A percentile compares a stretch with the other conserved stretches of the same genome.
These are phyloP conservation scores for Pagetopsis macropterus DNA, from an alignment of 2,797 vertebrate genomes.

Conservation along the genomic window DNA sequence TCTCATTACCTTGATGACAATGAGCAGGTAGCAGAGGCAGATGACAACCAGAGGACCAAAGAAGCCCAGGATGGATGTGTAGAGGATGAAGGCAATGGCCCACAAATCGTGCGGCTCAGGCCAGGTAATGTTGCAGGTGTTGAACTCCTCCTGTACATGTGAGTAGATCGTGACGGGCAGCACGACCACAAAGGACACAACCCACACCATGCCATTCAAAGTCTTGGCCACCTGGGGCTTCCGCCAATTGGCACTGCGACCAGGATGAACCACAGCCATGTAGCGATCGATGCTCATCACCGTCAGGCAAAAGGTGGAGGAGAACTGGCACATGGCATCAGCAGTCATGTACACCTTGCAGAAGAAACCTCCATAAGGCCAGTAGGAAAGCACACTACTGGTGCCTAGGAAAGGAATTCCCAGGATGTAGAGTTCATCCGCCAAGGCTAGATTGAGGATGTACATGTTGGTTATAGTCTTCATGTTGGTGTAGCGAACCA, in stretches of 20 bases:
- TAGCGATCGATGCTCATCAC: constrained; percentile 97
- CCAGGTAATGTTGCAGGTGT: constrained; percentile 95
- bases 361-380: constrained; percentile 91
- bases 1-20: constrained; percentile 88
- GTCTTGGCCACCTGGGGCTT: constrained; percentile 88
- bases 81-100: constrained; percentile 91
- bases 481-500: constrained; percentile 93
- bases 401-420: constrained; percentile 93
- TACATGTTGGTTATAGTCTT: constrained; percentile 97
- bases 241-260: constrained; percentile 90
- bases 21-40: constrained; percentile 93
- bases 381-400: constrained; percentile 90
- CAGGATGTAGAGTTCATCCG: constrained; percentile 93
- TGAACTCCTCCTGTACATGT: constrained; percentile 83
- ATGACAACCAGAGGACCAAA: constrained; percentile 92
- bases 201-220: constrained; percentile 87
- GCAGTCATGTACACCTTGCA: constrained; percentile 91
- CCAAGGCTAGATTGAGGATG: constrained; percentile 93
- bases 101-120: constrained; percentile 86
- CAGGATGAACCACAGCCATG: constrained; percentile 92
- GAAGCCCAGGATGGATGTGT: constrained; percentile 91
- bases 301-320: constrained; percentile 93
- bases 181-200: constrained; percentile 89
- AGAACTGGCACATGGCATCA: constrained; percentile 94
- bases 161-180: constrained; percentile 91